These are phyloP conservation scores for Arvicanthis niloticus DNA, from an alignment of 2,113 vertebrate species.

Conservation along the genomic window DNA sequence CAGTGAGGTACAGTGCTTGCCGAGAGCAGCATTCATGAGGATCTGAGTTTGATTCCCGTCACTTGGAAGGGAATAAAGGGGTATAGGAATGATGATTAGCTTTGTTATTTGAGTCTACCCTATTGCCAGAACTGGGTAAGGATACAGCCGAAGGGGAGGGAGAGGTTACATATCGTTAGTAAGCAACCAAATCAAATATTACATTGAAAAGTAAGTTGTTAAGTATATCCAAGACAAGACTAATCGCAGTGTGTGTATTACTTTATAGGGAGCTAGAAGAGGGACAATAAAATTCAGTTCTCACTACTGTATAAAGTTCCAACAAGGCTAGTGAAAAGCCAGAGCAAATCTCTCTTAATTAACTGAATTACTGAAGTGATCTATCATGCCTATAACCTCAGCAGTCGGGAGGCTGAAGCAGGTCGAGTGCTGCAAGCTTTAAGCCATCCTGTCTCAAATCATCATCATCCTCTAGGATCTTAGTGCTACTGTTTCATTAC, in stretches of 20 bases:
- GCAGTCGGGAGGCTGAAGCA: neutral
- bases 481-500: neutral
- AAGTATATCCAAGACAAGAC: neutral
- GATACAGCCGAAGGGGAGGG: neutral
- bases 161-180: neutral
- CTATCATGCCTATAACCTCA: neutral
- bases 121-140: constrained; percentile 21
- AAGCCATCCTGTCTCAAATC: neutral
- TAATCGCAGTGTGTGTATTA: constrained; percentile 29
- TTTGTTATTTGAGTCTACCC: constrained; percentile 34
- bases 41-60: neutral
- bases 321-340: neutral
- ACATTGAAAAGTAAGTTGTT: constrained; percentile 7
- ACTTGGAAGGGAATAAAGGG: neutral
- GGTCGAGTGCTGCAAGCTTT: neutral
- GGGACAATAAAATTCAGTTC: neutral
- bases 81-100: neutral
- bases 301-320: constrained; percentile 26
- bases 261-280: neutral
- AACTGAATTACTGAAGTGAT: constrained; percentile 9
- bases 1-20: neutral
- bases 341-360: neutral
- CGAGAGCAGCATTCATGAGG: neutral
- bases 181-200: constrained; percentile 2
- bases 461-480: neutral